A percentile compares a stretch with the other conserved stretches of the same genome.
Conservation (phyloP, 2,113 vertebrate species). For the Nothoprocta perdicaria region DNA sequence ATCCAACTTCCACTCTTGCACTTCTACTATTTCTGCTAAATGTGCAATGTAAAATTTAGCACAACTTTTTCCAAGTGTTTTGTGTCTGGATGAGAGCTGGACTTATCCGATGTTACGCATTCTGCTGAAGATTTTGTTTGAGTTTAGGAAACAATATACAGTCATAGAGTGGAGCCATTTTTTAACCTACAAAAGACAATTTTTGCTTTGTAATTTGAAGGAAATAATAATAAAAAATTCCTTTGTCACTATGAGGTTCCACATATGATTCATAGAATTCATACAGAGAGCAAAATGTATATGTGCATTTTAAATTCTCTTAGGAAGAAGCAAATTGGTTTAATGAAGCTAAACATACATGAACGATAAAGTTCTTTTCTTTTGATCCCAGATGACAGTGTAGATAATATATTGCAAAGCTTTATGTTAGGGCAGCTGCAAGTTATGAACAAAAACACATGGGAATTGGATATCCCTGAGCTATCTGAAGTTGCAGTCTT, state of each 20-base stretch:
- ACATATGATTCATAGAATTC: neutral
- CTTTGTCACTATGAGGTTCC: neutral
- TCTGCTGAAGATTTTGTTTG: neutral
- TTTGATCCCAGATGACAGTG: neutral
- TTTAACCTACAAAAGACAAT: neutral
- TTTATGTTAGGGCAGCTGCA: neutral
- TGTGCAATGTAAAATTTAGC: neutral
- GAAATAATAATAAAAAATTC: neutral
- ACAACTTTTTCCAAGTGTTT: neutral
- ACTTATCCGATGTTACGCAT: neutral
- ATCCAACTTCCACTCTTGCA: neutral
- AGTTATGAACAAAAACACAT: neutral
- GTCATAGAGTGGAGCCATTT: neutral
- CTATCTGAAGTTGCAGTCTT: neutral
- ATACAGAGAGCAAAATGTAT: neutral
- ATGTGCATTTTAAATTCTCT: neutral
- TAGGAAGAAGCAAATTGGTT: neutral
- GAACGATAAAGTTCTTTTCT: neutral
- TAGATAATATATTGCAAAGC: neutral
- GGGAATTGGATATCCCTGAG: neutral
- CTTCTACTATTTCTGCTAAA: neutral
- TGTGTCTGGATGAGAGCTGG: neutral
- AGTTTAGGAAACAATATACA: neutral
- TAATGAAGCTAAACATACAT: neutral
- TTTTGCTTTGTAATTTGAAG: neutral